Base-by-base conservation (phyloP, 2,888 invertebrate species). In the Baronia brevicornis region DNA sequence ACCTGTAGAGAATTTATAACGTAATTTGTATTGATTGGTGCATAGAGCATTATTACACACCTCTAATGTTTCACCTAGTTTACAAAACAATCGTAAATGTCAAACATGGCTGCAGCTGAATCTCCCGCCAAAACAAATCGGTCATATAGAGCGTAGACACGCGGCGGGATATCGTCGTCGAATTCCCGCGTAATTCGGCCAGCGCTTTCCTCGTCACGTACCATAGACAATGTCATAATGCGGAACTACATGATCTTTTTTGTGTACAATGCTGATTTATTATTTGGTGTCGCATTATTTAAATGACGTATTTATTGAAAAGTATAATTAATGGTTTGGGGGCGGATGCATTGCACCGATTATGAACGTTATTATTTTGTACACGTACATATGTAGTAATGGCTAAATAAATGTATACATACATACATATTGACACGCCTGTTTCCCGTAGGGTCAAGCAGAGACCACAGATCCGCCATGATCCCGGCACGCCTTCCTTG, bases 181-280 rank as follows among this genome's bases (percentile, higher is more conserved):
- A 44, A 52, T 51, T 48, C 37, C 39, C 39, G 42, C 51, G 56
- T 80, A 80, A 80, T 78, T 48, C 79, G 54, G 52, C 54, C 44
- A 50, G 48, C 50, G 58, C 53, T 65, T 73, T 67, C 73, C 38
- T 19, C 47, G 67, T 60, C 77, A 77, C 77, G 77, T 73, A 47
- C 62, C 59, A 60, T 52, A 55, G 58, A 58, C 59, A 60, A 56
- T 51, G 48, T 49, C 36, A 38, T 41, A 47, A 40, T 37, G 33
- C 36, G 17, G 28, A 46, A 43, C 46, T 47, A 51, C 50, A 33
- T 22, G 24, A 20, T 12, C 53, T 57, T 59, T 59, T 60, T 61
- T 62, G 52, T 53, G 48, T 38, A 29, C 38, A 35, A 39, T 46
- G 39, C 48, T 49, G 52, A 54, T 55, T 54, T 51, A 55, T 53